phyloP scores from a whole-genome alignment of 1,140 invertebrate genomes.

The Zelostemma sp. region DNA sequence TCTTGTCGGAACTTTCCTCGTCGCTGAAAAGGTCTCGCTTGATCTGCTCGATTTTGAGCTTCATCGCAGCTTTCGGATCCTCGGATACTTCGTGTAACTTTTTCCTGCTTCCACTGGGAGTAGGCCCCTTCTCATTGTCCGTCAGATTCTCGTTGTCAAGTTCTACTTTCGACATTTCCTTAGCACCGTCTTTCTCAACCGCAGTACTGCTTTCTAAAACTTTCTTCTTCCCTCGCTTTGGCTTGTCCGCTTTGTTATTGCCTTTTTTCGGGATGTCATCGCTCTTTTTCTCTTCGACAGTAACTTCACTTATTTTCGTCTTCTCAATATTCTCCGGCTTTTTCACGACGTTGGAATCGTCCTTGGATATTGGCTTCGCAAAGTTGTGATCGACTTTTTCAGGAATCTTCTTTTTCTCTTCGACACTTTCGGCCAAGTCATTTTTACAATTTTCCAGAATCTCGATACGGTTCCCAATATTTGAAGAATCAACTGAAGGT shows the following conservation, averaged over 20 bases:
- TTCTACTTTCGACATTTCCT: too few species aligned
- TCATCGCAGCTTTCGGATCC: slow-evolving; percentile 37
- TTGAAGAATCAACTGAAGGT: too few species aligned
- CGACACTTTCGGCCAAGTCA: background rate
- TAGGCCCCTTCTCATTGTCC: background rate
- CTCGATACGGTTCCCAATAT: too few species aligned
- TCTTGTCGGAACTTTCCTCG: slow-evolving; percentile 58
- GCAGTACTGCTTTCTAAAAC: background rate
- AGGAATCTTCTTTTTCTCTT: slow-evolving; percentile 7
- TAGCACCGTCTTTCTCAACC: background rate
- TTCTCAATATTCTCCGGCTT: background rate
- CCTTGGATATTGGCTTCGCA: too few species aligned
- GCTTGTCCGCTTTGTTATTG: background rate
- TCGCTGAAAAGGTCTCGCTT: slow-evolving; percentile 66
- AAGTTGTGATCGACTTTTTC: too few species aligned
- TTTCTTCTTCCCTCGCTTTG: slow-evolving; percentile 5
- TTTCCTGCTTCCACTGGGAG: slow-evolving; percentile 1
- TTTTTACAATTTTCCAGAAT: background rate
- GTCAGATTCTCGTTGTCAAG: background rate
- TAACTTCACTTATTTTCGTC: too few species aligned
- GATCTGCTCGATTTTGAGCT: slow-evolving; percentile 59
- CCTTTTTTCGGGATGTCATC: background rate
- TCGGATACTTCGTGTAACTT: slow-evolving; percentile 2
- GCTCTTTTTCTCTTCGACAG: slow-evolving; percentile 6
- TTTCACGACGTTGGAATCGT: too few species aligned